Evolutionary conservation across 2,797 vertebrate species (phyloP).

Genomic region (Columba guinea): DNA sequence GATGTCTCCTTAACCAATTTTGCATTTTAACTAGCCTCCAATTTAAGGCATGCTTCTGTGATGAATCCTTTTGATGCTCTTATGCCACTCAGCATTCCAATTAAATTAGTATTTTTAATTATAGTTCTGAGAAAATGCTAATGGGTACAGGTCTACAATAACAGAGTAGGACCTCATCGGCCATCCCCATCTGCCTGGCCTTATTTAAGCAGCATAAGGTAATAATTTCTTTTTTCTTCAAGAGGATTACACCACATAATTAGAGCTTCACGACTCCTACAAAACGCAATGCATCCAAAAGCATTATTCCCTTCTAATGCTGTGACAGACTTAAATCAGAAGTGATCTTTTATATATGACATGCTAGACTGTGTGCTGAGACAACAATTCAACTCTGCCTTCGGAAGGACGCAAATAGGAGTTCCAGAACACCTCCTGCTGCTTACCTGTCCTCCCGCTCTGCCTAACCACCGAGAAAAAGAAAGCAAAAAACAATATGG

Average conservation of each 20-base stretch:
- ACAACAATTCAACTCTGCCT: not conserved
- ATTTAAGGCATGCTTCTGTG: not conserved
- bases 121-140: slow-evolving; percentile 24
- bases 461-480: not conserved
- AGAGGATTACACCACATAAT: not conserved
- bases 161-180: not conserved
- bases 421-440: not conserved
- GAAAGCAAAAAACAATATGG: fast-evolving
- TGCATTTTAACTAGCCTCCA: not conserved
- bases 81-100: not conserved
- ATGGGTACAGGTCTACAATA: not conserved
- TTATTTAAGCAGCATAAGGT: not conserved
- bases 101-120: slow-evolving; percentile 45
- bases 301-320: not conserved
- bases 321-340: not conserved
- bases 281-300: fast-evolving
- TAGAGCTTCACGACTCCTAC: not conserved
- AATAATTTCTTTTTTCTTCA: not conserved
- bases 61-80: not conserved
- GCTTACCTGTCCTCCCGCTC: not conserved
- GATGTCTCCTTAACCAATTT: not conserved
- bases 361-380: not conserved
- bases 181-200: not conserved
- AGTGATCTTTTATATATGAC: not conserved
- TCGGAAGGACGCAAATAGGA: not conserved